A percentile compares a stretch with the other conserved stretches of the same genome.
These are phyloP conservation scores for Falco columbarius DNA, from an alignment of 2,797 vertebrate species.

Conservation along the genomic window DNA sequence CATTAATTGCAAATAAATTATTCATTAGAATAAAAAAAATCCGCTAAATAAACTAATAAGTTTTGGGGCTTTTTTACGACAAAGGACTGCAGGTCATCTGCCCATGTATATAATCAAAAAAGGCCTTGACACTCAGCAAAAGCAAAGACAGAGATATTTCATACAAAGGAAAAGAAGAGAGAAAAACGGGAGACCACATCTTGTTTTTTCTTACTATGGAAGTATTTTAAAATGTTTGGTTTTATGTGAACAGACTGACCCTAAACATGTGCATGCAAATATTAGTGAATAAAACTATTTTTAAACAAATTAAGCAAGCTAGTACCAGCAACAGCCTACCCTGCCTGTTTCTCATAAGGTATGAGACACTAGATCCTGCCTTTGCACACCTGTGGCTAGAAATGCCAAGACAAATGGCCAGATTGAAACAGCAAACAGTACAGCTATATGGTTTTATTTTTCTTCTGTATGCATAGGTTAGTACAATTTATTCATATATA, in stretches of 20 bases:
- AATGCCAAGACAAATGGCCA: neutral
- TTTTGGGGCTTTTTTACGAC: neutral
- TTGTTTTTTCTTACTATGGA: neutral
- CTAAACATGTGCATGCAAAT: neutral
- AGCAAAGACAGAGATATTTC: neutral
- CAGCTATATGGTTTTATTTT: neutral
- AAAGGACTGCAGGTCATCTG: neutral
- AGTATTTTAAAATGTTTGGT: neutral
- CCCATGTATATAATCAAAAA: neutral
- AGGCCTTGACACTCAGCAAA: neutral
- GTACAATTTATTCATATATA: neutral
- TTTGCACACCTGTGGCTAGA: neutral
- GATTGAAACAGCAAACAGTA: neutral
- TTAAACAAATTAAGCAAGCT: neutral
- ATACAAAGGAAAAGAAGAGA: neutral
- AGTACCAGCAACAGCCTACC: neutral
- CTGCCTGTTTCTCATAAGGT: neutral
- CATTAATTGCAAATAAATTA: neutral
- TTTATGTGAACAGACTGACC: neutral
- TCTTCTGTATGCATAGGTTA: neutral
- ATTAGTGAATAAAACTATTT: neutral
- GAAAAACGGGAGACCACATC: neutral
- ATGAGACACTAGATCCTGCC: neutral
- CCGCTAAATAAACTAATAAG: neutral
- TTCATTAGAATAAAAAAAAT: neutral